A percentile compares a stretch with the other conserved stretches of the same genome.
Conservation (phyloP, 1,140 invertebrate species). For the Drosophila serrata region DNA sequence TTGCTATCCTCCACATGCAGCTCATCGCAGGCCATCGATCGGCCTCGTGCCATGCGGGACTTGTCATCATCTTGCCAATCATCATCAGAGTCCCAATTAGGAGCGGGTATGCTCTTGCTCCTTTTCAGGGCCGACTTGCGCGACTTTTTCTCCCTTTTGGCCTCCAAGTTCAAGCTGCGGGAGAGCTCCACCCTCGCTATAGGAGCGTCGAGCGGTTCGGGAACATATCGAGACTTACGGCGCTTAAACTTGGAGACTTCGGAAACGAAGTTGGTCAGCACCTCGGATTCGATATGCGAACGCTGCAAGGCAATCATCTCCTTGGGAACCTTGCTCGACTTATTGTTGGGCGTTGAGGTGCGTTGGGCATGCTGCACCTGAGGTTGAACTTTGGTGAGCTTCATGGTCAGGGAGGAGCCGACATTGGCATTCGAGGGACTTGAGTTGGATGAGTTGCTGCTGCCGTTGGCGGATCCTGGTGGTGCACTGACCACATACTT, state of each 20-base stretch:
- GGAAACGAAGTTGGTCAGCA: slow-evolving; percentile 72
- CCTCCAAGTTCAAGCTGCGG: slow-evolving; percentile 16
- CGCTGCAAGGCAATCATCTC: slow-evolving; percentile 71
- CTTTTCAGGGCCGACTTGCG: slow-evolving; percentile 33
- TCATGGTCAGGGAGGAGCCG: slow-evolving; percentile 66
- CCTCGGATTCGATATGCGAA: slow-evolving; percentile 75
- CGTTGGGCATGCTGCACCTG: slow-evolving; percentile 5
- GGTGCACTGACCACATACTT: slow-evolving; percentile 73
- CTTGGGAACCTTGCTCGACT: slow-evolving; percentile 41
- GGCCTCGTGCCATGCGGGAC: slow-evolving; percentile 23
- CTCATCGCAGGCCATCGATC: slow-evolving; percentile 35
- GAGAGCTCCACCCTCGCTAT: slow-evolving; percentile 13
- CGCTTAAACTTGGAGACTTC: slow-evolving; percentile 59
- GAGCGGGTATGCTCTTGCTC: slow-evolving; percentile 62
- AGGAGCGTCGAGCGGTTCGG: slow-evolving; percentile 21
- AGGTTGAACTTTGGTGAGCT: slow-evolving; percentile 59
- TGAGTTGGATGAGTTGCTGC: slow-evolving; percentile 57
- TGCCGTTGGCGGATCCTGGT: slow-evolving; percentile 55
- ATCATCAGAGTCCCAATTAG: slow-evolving; percentile 41
- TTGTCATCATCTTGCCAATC: slow-evolving; percentile 37
- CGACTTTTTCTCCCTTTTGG: background rate
- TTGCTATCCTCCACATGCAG: slow-evolving; percentile 46
- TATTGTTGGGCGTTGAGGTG: slow-evolving; percentile 60
- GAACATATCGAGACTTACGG: slow-evolving; percentile 53
- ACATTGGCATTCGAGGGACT: slow-evolving; percentile 41